Percentiles rank a stretch among this genome's conserved stretches.
Conservation (phyloP, 2,888 invertebrate species). For the Erebia palarica region DNA sequence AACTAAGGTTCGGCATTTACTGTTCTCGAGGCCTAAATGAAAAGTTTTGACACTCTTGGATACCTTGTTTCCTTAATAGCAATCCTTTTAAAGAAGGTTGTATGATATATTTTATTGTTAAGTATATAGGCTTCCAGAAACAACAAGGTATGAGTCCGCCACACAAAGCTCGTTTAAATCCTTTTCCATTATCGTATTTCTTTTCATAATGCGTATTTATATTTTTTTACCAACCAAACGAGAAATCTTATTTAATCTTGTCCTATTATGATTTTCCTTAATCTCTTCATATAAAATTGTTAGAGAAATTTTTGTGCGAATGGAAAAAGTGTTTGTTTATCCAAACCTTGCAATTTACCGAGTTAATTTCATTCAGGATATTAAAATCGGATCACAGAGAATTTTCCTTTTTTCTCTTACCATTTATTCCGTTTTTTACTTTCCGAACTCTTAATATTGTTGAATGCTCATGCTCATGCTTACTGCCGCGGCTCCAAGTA, state of each 20-base stretch:
- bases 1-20: neutral
- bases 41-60: constrained; percentile 4
- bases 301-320: neutral
- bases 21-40: constrained; percentile 3
- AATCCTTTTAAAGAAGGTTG: neutral
- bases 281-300: neutral
- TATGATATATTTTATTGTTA: neutral
- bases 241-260: neutral
- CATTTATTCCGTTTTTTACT: neutral
- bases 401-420: neutral
- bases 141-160: neutral
- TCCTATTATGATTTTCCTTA: neutral
- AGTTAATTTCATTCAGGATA: constrained; percentile 10
- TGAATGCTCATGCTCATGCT: no score
- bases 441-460: constrained; percentile 1
- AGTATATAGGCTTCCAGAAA: no score
- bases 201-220: neutral
- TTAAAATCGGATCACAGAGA: constrained; percentile 12
- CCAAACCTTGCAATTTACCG: neutral
- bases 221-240: neutral
- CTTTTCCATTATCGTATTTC: neutral
- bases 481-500: neutral
- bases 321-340: neutral
- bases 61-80: constrained; percentile 9
- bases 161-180: neutral